phyloP scores from a whole-genome alignment of 2,888 invertebrate genomes.

The Rhagonycha lutea region DNA sequence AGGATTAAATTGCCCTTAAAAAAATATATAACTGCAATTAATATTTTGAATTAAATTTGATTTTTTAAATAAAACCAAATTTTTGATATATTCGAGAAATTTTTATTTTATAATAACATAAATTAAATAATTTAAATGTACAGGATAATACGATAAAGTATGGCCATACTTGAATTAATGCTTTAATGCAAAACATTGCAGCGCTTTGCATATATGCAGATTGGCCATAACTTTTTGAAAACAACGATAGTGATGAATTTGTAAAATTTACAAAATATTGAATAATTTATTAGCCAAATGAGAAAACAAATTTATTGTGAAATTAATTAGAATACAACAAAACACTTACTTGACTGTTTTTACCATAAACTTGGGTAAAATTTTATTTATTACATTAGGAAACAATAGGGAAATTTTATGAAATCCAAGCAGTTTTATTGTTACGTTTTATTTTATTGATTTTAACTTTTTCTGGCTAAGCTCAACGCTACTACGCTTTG shows the following conservation, averaged over 20 bases:
- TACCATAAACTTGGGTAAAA: not conserved
- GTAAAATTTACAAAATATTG: not conserved
- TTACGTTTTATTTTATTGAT: not conserved
- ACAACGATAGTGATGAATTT: not conserved
- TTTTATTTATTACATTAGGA: not conserved
- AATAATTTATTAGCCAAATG: not conserved
- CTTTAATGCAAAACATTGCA: not conserved
- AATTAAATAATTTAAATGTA: not conserved
- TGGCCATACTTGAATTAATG: not conserved
- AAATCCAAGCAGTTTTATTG: not conserved
- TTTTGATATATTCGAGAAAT: too few species aligned
- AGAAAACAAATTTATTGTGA: not conserved
- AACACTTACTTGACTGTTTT: not conserved
- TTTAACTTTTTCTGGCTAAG: not conserved
- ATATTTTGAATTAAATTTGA: too few species aligned
- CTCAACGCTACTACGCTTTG: constrained; percentile 1
- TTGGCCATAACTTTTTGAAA: not conserved
- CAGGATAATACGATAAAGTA: not conserved
- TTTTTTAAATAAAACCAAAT: too few species aligned
- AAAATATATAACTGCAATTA: too few species aligned
- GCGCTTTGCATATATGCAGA: not conserved
- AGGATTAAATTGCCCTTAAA: too few species aligned
- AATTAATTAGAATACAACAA: not conserved
- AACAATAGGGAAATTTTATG: not conserved
- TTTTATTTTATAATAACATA: too few species aligned